Conservation (phyloP, 1,140 invertebrate genomes). For the Chironomus tepperi region DNA sequence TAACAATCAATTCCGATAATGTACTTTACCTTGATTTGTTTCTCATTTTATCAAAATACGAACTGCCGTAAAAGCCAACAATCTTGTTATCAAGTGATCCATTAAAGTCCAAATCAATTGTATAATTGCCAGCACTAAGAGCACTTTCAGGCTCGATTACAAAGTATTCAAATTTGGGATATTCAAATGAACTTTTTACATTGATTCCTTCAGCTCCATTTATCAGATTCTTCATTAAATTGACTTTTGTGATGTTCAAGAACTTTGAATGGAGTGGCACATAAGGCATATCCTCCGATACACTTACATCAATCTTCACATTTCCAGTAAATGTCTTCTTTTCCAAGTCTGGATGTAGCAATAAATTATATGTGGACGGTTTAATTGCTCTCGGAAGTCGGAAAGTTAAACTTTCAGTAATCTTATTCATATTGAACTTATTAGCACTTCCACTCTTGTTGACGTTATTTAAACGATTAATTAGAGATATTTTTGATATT, state of each 20-base stretch:
- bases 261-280: constrained; percentile 61
- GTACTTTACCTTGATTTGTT: constrained; percentile 50
- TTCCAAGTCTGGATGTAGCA: constrained; percentile 61
- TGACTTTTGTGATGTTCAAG: constrained; percentile 33
- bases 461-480: neutral
- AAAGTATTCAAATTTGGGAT: constrained; percentile 55
- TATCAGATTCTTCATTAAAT: constrained; percentile 25
- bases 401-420: constrained; percentile 38
- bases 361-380: constrained; percentile 67
- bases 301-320: constrained; percentile 59
- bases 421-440: constrained; percentile 30
- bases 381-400: constrained; percentile 56
- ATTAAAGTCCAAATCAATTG: constrained; percentile 54
- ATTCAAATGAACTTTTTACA: constrained; percentile 42
- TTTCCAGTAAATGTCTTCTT: constrained; percentile 59
- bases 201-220: constrained; percentile 28
- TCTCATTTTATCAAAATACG: constrained; percentile 50
- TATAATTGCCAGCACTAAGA: constrained; percentile 51
- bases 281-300: constrained; percentile 47
- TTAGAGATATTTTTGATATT: neutral
- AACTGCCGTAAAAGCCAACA: constrained; percentile 71
- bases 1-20: neutral
- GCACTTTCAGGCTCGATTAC: constrained; percentile 47
- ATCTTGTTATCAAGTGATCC: constrained; percentile 58
- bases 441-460: constrained; percentile 19